Evolutionary conservation across 2,113 vertebrate genomes (phyloP).

Genomic region (Microcebus griseorufus): DNA sequence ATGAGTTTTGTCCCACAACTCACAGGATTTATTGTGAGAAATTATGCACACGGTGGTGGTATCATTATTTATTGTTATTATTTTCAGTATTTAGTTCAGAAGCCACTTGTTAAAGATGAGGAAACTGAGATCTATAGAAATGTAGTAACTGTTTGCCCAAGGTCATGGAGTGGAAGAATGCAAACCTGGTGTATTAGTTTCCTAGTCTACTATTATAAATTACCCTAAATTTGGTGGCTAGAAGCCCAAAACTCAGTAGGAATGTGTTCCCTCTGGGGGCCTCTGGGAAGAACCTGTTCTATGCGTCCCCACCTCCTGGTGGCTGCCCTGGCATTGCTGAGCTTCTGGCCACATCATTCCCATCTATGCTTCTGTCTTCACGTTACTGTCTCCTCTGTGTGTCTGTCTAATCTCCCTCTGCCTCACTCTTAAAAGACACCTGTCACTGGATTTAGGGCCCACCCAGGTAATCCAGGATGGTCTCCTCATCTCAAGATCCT

Average conservation of each 20-base stretch:
- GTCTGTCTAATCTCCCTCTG: background rate
- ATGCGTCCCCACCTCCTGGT: too few species aligned
- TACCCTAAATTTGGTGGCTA: background rate
- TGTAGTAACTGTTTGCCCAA: background rate
- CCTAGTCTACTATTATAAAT: background rate
- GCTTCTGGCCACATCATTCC: too few species aligned
- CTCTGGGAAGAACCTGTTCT: background rate
- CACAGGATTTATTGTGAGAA: background rate
- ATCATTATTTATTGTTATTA: background rate
- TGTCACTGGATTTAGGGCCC: background rate
- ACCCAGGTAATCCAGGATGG: background rate
- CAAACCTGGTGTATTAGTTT: background rate
- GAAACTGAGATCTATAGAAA: background rate
- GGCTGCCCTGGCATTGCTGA: background rate
- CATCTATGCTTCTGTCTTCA: background rate
- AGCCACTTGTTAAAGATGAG: background rate
- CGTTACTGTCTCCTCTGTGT: background rate
- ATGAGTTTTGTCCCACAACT: background rate
- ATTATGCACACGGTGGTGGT: background rate
- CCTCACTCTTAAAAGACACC: background rate
- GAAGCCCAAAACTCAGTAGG: too few species aligned
- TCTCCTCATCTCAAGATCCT: background rate
- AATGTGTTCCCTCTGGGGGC: fast-evolving
- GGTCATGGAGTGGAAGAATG: background rate
- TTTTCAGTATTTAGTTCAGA: background rate